Evolutionary conservation across 2,888 invertebrate species (phyloP), one percentile per base, ranked within the genome.

Genomic region (Parnassius glacialis): DNA sequence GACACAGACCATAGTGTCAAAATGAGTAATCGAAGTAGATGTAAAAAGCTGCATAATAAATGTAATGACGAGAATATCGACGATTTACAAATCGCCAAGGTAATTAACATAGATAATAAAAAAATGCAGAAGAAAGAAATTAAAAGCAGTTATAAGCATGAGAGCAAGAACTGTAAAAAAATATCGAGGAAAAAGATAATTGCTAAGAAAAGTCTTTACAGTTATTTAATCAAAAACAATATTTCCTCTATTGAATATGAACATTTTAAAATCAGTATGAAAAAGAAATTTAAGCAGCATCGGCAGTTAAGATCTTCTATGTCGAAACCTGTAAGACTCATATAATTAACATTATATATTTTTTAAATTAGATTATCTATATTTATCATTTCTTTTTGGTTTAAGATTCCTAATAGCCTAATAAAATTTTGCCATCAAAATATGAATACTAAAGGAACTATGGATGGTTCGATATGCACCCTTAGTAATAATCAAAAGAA

Each of bases 371-470:
- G 41, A 51, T 25, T 51, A 56, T 41, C 48, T 10, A 48, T 47
- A 13, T 34, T 52, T 20, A 16, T 20, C 41, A 58, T 52, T 50
- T 52, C 51, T 13, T 48, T 48, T 48, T 10, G 41, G 59, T 78
- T 79, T 63, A 65, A 90, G 89, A 87, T 89, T 72, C 84, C 87
- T 41, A 74, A 71, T 67, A 85, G 76, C 69, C 70, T 85, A 42
- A 79, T 83, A 52, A 75, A 81, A 62, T 67, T 87, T 11, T 82
- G 83, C 67, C 67, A 80, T 16, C 73, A 77, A 65, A 76, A 76
- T 64, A 60, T 71, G 59, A 74, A 52, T 51, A 52, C 52, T 42
- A 62, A 72, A 66, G 64, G 64, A 42, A 53, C 41, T 3, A 16
- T 41, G 25, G 48, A 58, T 2, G 50, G 54, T 25, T 58, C 51